phyloP scores from a whole-genome alignment of 2,797 vertebrate species.

The Parambassis ranga region DNA sequence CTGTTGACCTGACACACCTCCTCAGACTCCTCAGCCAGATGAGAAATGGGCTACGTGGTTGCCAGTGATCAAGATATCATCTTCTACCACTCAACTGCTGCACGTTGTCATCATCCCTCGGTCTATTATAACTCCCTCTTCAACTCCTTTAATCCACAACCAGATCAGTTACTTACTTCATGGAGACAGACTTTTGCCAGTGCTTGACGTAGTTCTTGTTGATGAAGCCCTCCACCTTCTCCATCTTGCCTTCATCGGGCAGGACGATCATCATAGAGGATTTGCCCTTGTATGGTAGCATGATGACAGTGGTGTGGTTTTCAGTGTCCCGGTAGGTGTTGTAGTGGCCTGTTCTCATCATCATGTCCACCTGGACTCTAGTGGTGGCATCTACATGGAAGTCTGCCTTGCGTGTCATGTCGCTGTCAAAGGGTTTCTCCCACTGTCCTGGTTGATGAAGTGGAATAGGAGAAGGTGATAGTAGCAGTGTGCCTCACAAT shows the following conservation, averaged over 20 bases:
- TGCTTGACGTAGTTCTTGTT: slow-evolving; percentile 59
- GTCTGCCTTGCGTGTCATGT: slow-evolving; percentile 76
- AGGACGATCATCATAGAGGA: slow-evolving; percentile 87
- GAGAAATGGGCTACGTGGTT: no score
- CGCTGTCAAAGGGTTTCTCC: slow-evolving; percentile 84
- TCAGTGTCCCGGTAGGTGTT: slow-evolving; percentile 76
- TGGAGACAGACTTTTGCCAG: slow-evolving; percentile 68
- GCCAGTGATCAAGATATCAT: no score
- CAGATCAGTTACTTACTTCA: slow-evolving; percentile 54
- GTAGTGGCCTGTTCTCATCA: slow-evolving; percentile 83
- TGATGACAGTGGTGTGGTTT: slow-evolving; percentile 73
- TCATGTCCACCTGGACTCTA: slow-evolving; percentile 88
- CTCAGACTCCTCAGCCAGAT: no score
- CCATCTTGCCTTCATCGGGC: slow-evolving; percentile 82
- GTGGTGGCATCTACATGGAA: slow-evolving; percentile 81
- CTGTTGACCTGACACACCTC: no score
- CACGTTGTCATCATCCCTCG: no score
- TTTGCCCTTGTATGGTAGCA: slow-evolving; percentile 88
- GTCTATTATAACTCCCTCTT: no score
- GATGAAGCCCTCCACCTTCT: slow-evolving; percentile 74
- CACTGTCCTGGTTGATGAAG: no score
- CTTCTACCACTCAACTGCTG: no score
- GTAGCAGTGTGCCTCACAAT: no score
- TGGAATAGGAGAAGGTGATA: no score
- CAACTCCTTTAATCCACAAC: background rate